Base-by-base conservation (phyloP, 1,140 invertebrate genomes). In the Ridgeia piscesae region DNA sequence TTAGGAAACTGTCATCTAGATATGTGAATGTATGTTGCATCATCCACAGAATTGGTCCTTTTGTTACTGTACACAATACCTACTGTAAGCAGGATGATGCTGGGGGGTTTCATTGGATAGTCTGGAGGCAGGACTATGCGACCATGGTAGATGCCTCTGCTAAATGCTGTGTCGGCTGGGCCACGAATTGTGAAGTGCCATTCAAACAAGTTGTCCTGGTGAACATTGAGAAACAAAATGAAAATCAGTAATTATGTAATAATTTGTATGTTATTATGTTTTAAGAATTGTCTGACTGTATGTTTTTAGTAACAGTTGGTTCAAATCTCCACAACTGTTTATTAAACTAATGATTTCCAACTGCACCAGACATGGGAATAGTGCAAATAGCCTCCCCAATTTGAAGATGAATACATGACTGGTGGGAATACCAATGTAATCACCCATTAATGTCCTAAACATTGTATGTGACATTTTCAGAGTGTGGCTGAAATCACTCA, bases 71-170 rank as follows among this genome's bases (percentile, higher is more conserved):
- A 91, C 95, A 90, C 89, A 34, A 77, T 77, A 77, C 96, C 97
- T 96, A 98, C 98, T 33, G 99, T 99, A 33, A 99, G 95, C 92
- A 99, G 95, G 94, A 99, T 98, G 93, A 99, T 98, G 95, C 98
- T 98, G 8, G 99, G 99, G 92, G 99, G 99, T 96, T 99, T 99
- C 98, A 99, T 99, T 6, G 99, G 99, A 96, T 99, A 99, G 94
- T 99, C 98, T 35, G 98, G 97, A 0, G 97, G 97, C 92, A 99
- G 96, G 91, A 99, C 96, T 95, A 99, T 99, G 94, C 98, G 97
- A 9, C 96, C 98, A 96, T 99, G 98, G 95, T 99, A 99, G 93
- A 98, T 96, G 58, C 98, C 98, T 92, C 97, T 97, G 94, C 98
- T 98, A 96, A 99, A 99, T 89, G 99, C 98, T 0, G 98, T 97